Conservation (phyloP, 1,140 invertebrate genomes). For the Drosophila ananassae region DNA sequence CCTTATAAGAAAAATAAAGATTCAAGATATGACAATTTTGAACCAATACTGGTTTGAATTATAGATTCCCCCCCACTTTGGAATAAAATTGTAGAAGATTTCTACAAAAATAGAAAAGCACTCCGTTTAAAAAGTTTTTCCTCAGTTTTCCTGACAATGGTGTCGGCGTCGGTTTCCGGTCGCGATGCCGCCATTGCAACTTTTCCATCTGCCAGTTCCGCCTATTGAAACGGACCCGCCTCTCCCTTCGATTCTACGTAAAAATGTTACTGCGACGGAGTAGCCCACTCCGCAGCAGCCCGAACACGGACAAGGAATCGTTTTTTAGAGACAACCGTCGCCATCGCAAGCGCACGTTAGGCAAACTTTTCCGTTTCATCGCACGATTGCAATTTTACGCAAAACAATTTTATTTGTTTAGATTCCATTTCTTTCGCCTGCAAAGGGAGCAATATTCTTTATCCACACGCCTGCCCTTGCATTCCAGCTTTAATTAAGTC, state of each 20-base stretch:
- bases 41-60: too few relatives aligned
- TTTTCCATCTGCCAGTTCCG: constrained; percentile 43
- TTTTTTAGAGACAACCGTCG: constrained; percentile 44
- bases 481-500: neutral
- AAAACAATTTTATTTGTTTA: constrained; percentile 80
- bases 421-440: constrained; percentile 30
- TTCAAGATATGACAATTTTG: too few relatives aligned
- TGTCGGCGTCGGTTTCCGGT: constrained; percentile 69
- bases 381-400: constrained; percentile 76
- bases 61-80: too few relatives aligned
- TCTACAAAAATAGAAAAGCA: constrained; percentile 1
- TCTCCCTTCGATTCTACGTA: constrained; percentile 37
- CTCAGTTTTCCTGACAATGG: constrained; percentile 69
- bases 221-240: constrained; percentile 43
- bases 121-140: constrained; percentile 40
- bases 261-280: constrained; percentile 20
- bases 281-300: constrained; percentile 6
- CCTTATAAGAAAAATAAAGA: neutral
- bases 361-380: constrained; percentile 76
- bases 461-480: neutral
- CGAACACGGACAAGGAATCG: constrained; percentile 27
- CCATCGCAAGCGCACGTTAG: constrained; percentile 56
- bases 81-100: too few relatives aligned
- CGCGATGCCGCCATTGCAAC: constrained; percentile 50
- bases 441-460: constrained; percentile 1